A percentile compares a stretch with the other conserved stretches of the same genome.
Conservation (phyloP, 2,113 vertebrate genomes). For the Bubo scandiacus region DNA sequence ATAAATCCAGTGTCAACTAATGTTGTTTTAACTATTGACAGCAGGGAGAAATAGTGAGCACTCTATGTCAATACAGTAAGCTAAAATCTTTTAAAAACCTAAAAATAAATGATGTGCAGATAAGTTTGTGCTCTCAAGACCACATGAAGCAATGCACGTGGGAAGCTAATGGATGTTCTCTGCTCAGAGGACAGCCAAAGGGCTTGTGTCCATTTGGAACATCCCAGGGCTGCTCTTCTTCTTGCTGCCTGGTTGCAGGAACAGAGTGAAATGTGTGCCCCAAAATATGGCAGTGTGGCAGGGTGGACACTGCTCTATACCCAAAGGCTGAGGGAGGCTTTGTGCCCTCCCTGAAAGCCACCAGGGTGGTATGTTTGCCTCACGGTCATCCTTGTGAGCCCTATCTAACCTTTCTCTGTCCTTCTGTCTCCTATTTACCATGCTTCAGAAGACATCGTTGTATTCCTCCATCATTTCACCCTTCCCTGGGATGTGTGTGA, state of each 20-base stretch:
- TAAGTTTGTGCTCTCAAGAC: neutral
- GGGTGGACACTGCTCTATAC: neutral
- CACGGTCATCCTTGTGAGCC: neutral
- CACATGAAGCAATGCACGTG: neutral
- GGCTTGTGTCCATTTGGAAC: neutral
- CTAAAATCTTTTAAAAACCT: neutral
- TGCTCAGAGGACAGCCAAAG: neutral
- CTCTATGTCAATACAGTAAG: neutral
- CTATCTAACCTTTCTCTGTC: neutral
- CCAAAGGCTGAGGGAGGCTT: neutral
- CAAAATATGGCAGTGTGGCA: neutral
- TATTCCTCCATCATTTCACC: neutral
- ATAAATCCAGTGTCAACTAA: slow-evolving; percentile 11
- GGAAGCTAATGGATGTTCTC: neutral
- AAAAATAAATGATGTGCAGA: neutral
- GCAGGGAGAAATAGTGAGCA: neutral
- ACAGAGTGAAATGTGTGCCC: neutral
- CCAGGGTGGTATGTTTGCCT: neutral
- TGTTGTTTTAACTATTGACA: slow-evolving; percentile 2
- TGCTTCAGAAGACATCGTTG: neutral
- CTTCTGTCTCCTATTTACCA: neutral
- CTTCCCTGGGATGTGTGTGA: neutral
- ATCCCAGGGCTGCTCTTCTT: neutral
- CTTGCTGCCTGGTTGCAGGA: neutral
- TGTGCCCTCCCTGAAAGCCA: neutral